Evolutionary conservation across 2,113 vertebrate genomes (phyloP).

Genomic region (Trachemys scripta): DNA sequence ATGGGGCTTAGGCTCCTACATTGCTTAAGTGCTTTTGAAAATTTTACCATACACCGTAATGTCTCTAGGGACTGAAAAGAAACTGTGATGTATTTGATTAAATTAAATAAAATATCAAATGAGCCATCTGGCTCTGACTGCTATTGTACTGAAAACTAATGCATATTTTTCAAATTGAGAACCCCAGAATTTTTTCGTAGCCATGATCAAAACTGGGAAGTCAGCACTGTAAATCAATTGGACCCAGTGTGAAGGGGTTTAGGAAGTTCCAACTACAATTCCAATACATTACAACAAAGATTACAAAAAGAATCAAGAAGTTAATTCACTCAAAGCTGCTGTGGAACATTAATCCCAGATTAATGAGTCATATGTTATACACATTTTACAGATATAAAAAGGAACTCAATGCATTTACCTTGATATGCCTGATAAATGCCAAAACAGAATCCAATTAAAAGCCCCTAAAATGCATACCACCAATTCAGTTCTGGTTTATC

Average conservation of each 20-base stretch:
- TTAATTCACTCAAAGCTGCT: constrained; percentile 42
- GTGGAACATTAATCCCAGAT: constrained; percentile 30
- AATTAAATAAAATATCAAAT: constrained; percentile 30
- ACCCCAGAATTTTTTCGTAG: not conserved
- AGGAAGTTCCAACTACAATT: constrained; percentile 18
- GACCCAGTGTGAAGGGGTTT: constrained; percentile 4
- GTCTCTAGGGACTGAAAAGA: not conserved
- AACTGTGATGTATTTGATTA: constrained; percentile 1
- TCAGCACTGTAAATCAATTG: constrained; percentile 31
- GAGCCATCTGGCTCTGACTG: not conserved
- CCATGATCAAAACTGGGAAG: constrained; percentile 23
- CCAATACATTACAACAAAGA: constrained; percentile 37
- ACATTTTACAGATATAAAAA: constrained; percentile 24
- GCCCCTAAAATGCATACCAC: constrained; percentile 2
- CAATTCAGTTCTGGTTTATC: constrained; percentile 51
- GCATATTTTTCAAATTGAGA: constrained; percentile 18
- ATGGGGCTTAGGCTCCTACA: not conserved
- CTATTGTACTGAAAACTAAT: constrained; percentile 35
- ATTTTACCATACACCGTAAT: not conserved
- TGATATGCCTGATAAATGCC: constrained; percentile 34
- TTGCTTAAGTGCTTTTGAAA: not conserved
- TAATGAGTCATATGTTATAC: not conserved
- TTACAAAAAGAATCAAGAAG: constrained; percentile 18
- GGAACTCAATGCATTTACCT: constrained; percentile 15
- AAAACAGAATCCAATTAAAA: constrained; percentile 54